Evolutionary conservation across 2,888 invertebrate species (phyloP), one percentile per base, ranked within the genome.

Genomic region (Zaprionus lineosus): DNA sequence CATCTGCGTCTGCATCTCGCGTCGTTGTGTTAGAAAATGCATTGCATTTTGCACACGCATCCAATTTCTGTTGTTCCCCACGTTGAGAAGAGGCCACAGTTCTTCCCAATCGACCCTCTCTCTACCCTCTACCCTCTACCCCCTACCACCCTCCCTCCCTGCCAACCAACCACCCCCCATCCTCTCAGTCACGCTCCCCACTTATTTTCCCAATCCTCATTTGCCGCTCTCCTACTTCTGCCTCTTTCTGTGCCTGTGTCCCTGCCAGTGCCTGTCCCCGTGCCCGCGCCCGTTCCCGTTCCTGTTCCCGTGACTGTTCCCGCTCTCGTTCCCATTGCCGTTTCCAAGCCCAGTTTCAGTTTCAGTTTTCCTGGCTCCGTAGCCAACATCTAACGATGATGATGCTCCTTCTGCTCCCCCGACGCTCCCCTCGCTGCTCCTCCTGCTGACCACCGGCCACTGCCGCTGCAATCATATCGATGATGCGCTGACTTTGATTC

Each of bases 11-110:
- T 78, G 75, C 85, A 81, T 70, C 79, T 81, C 79, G 76, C 85
- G 79, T 64, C 73, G 61, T 51, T 73, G 70, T 74, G 81, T 71
- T 74, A 84, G 67, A 85, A 86, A 84, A 85, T 78, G 73, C 70
- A 65, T 67, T 70, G 70, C 70, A 87, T 74, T 73, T 86, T 79
- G 78, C 82, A 86, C 77, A 86, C 75, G 86, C 86, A 83, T 86
- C 81, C 86, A 87, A 86, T 87, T 79, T 86, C 24, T 18, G 29
- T 5, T 7, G 28, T 3, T n/a, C 31, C 50, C 39, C 29, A 39
- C 40, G 19, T 26, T n/a, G 36, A 59, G 29, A 28, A 28, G 26
- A 28, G 26, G 33, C 46, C 14, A 33, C 19, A 5, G 6, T 2
- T n/a, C 19, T 19, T 9, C 14, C 1, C n/a, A n/a, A n/a, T n/a